Conservation (phyloP, 2,888 invertebrate species). For the Folsomia manolachei region DNA sequence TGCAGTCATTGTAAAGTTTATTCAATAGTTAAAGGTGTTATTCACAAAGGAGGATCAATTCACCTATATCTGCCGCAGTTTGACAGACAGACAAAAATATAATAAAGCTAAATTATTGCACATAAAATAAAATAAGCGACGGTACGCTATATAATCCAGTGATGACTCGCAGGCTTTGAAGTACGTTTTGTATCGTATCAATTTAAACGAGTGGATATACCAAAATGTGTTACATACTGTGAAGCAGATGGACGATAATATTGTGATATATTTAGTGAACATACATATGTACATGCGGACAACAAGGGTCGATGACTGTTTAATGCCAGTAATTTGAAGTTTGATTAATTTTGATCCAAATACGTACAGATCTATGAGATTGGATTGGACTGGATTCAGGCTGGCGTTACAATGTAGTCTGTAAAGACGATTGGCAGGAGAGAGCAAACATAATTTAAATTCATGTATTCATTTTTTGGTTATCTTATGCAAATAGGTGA, state of each 20-base stretch:
- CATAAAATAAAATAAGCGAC: too few species aligned
- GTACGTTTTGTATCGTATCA: not conserved
- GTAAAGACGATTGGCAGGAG: too few species aligned
- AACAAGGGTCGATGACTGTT: constrained; percentile 1
- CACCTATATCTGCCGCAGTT: too few species aligned
- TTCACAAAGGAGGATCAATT: too few species aligned
- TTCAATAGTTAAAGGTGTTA: too few species aligned
- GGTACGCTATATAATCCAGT: too few species aligned
- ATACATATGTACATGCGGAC: not conserved
- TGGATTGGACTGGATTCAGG: not conserved
- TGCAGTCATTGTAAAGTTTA: too few species aligned
- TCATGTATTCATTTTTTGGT: not conserved
- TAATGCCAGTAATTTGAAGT: not conserved
- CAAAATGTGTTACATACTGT: not conserved
- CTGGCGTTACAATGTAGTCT: not conserved
- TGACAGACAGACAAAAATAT: too few species aligned
- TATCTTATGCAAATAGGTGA: not conserved
- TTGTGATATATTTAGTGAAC: not conserved
- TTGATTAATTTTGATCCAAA: not conserved
- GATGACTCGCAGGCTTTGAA: too few species aligned
- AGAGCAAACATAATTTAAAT: not conserved
- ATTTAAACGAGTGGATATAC: not conserved
- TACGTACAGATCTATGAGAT: too few species aligned
- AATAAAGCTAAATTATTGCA: too few species aligned
- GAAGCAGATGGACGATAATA: not conserved